Conservation (phyloP, 2,888 invertebrate genomes). For the Anticlea derivata region DNA sequence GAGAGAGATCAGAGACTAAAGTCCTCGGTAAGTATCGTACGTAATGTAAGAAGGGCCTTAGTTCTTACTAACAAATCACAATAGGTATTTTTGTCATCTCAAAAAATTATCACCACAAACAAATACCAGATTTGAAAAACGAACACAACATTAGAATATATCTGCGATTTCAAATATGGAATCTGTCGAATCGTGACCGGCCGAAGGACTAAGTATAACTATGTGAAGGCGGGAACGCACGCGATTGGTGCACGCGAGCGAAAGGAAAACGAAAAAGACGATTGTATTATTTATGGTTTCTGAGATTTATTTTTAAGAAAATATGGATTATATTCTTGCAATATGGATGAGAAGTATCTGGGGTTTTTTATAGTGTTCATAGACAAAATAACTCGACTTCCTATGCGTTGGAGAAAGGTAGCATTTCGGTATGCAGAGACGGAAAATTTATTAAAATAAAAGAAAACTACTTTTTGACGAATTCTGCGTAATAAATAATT, state of each 20-base stretch:
- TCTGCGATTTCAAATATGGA: slow-evolving; percentile 67
- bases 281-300: slow-evolving; percentile 25
- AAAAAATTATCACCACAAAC: slow-evolving; percentile 15
- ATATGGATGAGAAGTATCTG: background rate
- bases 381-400: too few species aligned
- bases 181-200: slow-evolving; percentile 68
- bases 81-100: too few species aligned
- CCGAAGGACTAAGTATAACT: too few species aligned
- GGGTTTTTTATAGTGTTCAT: background rate
- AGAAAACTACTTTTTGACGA: too few species aligned
- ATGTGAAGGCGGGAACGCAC: slow-evolving; percentile 50
- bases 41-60: too few species aligned
- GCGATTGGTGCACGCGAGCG: slow-evolving; percentile 56
- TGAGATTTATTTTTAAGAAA: slow-evolving; percentile 24
- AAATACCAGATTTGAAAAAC: slow-evolving; percentile 24
- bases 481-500: too few species aligned
- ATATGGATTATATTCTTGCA: slow-evolving; percentile 10
- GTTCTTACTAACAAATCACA: too few species aligned
- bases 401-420: too few species aligned
- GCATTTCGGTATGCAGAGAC: too few species aligned
- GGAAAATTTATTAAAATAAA: too few species aligned
- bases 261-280: slow-evolving; percentile 28
- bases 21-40: too few species aligned
- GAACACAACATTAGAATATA: slow-evolving; percentile 38
- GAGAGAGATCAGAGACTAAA: too few species aligned